phyloP scores from a whole-genome alignment of 92 coral and sea anemone species.

The Umimayanthus kanabou region DNA sequence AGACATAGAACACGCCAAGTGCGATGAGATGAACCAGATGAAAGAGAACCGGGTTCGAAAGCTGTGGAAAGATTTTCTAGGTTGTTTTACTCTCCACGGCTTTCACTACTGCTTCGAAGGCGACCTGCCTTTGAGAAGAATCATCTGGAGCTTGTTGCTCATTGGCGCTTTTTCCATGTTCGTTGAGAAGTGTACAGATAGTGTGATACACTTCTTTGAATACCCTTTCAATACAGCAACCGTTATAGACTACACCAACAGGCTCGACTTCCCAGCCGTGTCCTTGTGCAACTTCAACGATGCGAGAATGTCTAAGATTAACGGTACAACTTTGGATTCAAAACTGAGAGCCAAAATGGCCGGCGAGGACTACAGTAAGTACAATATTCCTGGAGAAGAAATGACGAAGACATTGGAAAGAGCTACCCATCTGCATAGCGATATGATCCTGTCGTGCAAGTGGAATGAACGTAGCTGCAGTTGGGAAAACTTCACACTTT shows the following conservation, averaged over 20 bases:
- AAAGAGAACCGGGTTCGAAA: conserved; percentile 63
- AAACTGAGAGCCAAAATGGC: conserved; percentile 50
- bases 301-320: conserved; percentile 78
- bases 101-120: conserved; percentile 88
- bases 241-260: conserved; percentile 68
- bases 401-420: conserved; percentile 58
- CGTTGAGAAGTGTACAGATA: conserved; percentile 82
- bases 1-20: conserved; percentile 8
- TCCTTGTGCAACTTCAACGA: conserved; percentile 91
- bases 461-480: conserved; percentile 67
- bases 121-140: conserved; percentile 71
- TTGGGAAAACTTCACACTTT: conserved; percentile 66
- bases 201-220: conserved; percentile 70
- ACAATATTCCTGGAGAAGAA: conserved; percentile 26
- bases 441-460: conserved; percentile 73
- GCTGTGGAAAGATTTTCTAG: conserved; percentile 71
- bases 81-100: conserved; percentile 80
- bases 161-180: conserved; percentile 78
- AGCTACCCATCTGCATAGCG: conserved; percentile 75
- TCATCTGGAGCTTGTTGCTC: conserved; percentile 76
- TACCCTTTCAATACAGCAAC: conserved; percentile 89
- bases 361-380: conserved; percentile 50
- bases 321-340: conserved; percentile 68
- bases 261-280: conserved; percentile 77
- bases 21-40: conserved; percentile 49